Percentiles rank a stretch among this genome's conserved stretches.
phyloP scores from a whole-genome alignment of 2,113 vertebrate species.

The Smithornis capensis region DNA sequence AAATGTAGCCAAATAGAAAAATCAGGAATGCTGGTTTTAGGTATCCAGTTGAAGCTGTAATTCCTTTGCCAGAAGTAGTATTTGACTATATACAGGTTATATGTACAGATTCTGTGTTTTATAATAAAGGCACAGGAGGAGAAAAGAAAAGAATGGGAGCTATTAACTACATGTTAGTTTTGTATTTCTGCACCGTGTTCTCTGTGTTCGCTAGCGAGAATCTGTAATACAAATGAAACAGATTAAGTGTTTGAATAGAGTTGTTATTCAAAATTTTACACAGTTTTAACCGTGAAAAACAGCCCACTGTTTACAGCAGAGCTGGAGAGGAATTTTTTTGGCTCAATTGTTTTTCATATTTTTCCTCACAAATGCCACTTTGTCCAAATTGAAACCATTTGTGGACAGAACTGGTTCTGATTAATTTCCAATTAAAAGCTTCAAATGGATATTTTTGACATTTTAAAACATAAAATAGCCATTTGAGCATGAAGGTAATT shows the following conservation, averaged over 20 bases:
- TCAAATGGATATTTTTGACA: neutral
- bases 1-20: neutral
- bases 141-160: neutral
- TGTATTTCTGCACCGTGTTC: neutral
- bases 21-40: neutral
- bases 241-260: slow-evolving; percentile 12
- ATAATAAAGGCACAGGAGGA: neutral
- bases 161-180: neutral
- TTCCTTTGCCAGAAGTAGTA: neutral
- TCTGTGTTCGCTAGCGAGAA: neutral
- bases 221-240: slow-evolving; percentile 25
- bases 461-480: neutral
- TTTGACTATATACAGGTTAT: neutral
- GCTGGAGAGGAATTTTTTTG: neutral
- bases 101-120: neutral
- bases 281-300: neutral
- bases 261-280: slow-evolving; percentile 21
- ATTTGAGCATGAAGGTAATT: neutral
- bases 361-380: slow-evolving; percentile 5
- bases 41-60: neutral
- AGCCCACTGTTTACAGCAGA: slow-evolving; percentile 3
- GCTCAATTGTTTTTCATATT: neutral
- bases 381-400: slow-evolving; percentile 24
- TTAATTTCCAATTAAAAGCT: slow-evolving; percentile 15
- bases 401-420: slow-evolving; percentile 11